These are phyloP conservation scores for Bothrops jararaca DNA, from an alignment of 2,113 vertebrate species.

Conservation along the genomic window DNA sequence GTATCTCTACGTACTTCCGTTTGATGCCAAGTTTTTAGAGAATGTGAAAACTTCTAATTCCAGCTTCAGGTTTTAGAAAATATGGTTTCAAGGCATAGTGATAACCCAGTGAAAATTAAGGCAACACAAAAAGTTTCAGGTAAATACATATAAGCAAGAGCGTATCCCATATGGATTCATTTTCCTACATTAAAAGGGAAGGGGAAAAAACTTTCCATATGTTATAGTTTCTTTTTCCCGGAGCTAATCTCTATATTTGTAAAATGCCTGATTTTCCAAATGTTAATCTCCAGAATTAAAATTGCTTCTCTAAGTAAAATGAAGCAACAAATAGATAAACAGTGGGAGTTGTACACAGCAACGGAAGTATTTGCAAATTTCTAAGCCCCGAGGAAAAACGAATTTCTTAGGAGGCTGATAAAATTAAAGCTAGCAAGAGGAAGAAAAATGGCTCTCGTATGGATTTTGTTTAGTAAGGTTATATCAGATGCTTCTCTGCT, in stretches of 20 bases:
- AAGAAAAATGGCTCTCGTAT: conserved; percentile 50
- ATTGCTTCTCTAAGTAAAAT: conserved; percentile 8
- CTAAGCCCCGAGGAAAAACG: conserved; percentile 61
- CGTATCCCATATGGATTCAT: conserved; percentile 48
- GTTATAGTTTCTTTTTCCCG: conserved; percentile 62
- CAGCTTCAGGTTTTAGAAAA: conserved; percentile 53
- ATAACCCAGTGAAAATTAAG: conserved; percentile 59
- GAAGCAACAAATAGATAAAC: conserved; percentile 52
- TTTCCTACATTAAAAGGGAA: conserved; percentile 1
- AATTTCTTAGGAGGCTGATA: conserved; percentile 70
- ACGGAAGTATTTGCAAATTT: conserved; percentile 46
- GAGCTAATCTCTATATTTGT: conserved; percentile 63
- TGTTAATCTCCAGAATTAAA: conserved; percentile 34
- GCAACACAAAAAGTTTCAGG: conserved; percentile 69
- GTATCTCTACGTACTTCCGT: background rate
- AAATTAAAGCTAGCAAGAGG: conserved; percentile 58
- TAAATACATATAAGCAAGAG: conserved; percentile 41
- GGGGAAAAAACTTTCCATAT: conserved; percentile 46
- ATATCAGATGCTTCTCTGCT: conserved; percentile 66
- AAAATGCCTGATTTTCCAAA: conserved; percentile 56
- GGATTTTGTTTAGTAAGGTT: conserved; percentile 60
- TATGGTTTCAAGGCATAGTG: conserved; percentile 50
- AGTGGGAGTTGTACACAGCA: conserved; percentile 39
- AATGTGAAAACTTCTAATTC: conserved; percentile 42
- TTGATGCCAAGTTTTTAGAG: background rate